Evolutionary conservation across 2,113 vertebrate genomes (phyloP).

Genomic region (Pangasianodon hypophthalmus): DNA sequence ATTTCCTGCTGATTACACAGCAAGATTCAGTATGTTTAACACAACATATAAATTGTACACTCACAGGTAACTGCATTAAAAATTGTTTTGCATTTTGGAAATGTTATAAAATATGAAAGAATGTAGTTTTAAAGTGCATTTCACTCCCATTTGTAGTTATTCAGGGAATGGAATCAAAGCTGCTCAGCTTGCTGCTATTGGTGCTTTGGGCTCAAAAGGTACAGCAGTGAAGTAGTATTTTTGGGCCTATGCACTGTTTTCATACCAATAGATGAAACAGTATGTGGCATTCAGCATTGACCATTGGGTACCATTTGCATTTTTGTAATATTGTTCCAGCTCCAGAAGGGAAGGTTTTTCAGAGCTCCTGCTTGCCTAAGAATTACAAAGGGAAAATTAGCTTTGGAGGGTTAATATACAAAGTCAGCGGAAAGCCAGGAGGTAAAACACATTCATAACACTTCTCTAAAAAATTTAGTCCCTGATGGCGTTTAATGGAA

Average conservation of each 20-base stretch:
- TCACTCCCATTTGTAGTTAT: slow-evolving; percentile 77
- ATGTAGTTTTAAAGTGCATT: background rate
- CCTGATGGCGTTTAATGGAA: background rate
- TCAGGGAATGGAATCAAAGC: slow-evolving; percentile 92
- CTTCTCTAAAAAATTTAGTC: background rate
- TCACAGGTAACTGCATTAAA: slow-evolving; percentile 78
- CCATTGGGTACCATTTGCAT: background rate
- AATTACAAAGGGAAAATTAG: slow-evolving; percentile 84
- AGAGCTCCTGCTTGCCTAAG: slow-evolving; percentile 88
- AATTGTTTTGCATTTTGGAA: background rate
- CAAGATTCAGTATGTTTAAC: slow-evolving; percentile 89
- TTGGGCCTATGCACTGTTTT: background rate
- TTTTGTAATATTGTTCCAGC: slow-evolving; percentile 53
- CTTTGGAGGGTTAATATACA: slow-evolving; percentile 86
- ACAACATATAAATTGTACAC: slow-evolving; percentile 89
- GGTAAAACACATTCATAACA: slow-evolving; percentile 79
- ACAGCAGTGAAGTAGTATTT: slow-evolving; percentile 39
- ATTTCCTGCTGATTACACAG: slow-evolving; percentile 78
- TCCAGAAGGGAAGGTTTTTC: slow-evolving; percentile 66
- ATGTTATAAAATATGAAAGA: background rate
- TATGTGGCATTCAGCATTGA: background rate
- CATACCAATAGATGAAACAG: background rate
- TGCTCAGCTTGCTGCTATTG: slow-evolving; percentile 85
- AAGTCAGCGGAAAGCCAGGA: slow-evolving; percentile 83
- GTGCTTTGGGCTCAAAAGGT: slow-evolving; percentile 85